Conservation (phyloP, 35 echinoderm and acorn worm species). For the Ophiothrix spiculata region DNA sequence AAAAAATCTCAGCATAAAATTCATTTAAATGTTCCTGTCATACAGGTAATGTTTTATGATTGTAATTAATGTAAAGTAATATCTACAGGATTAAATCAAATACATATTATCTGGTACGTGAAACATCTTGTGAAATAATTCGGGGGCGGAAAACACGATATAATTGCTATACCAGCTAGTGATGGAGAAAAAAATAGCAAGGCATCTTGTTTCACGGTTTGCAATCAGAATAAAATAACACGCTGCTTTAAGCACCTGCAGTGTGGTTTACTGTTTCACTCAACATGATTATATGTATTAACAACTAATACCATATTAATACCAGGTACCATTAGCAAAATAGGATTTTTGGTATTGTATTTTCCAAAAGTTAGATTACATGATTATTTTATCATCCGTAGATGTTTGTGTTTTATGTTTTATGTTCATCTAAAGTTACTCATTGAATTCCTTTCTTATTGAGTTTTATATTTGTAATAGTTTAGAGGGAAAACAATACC, state of each 20-base stretch:
- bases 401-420: not conserved
- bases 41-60: not conserved
- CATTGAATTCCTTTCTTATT: too few species aligned
- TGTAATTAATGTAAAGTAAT: not conserved
- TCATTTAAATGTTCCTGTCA: too few species aligned
- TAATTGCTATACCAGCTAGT: not conserved
- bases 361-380: not conserved
- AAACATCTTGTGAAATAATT: constrained; percentile 11
- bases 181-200: not conserved
- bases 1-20: too few species aligned
- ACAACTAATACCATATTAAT: constrained; percentile 3
- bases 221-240: not conserved
- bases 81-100: not conserved
- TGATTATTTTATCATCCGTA: not conserved
- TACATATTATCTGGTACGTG: not conserved
- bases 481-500: too few species aligned
- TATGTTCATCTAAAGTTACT: not conserved
- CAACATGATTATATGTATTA: constrained; percentile 4
- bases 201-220: not conserved
- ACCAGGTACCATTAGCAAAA: constrained; percentile 1
- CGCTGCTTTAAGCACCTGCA: not conserved
- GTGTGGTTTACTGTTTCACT: not conserved
- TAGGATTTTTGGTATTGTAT: not conserved
- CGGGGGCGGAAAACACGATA: not conserved
- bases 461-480: too few species aligned